Evolutionary conservation across 2,113 vertebrate species (phyloP), one percentile per base, ranked within the genome.

Genomic region (Eretmodus cyanostictus): DNA sequence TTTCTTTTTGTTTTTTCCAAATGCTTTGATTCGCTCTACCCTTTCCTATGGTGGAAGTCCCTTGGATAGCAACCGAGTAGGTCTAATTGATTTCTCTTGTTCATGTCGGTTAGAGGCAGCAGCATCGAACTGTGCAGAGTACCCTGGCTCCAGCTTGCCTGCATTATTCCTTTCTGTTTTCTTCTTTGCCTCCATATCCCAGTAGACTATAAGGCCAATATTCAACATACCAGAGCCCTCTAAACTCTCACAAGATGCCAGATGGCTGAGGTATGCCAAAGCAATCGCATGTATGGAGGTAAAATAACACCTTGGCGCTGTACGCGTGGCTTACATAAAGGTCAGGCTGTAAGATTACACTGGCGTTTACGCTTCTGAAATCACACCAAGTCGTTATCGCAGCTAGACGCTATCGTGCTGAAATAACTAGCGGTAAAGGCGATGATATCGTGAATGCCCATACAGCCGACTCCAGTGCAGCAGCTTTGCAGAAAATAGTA

Each of bases 21-120:
- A 84, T 29, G 6, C 81, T 93, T 92, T 90, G 91, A 93, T 92
- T 91, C 31, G 19, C 88, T 83, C 85, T 78, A 79, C 51, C 57
- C 90, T 91, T 89, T 87, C 93, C 91, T 90, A 68, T 87, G 80
- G 89, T 92, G 76, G 84, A 92, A 86, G 90, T 87, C 92, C 90
- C 91, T 89, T 49, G 71, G 93, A 95, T 91, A 89, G 92, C 93
- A 94, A 92, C 92, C 87, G 82, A 95, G 94, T 92, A 90, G 90
- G 85, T 90, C 93, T 96, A 96, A 96, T 96, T 96, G 95, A 96
- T 96, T 96, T 95, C 94, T 96, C 95, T 95, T 95, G 95, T 96
- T 94, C 92, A 36, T 90, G 92, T 91, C 81, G 42, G 91, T 89
- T 92, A 91, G 87, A 89, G 86, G 93, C 89, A 89, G 93, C 89